Evolutionary conservation across 2,888 invertebrate genomes (phyloP).

Genomic region (Eugnorisma glareosa): DNA sequence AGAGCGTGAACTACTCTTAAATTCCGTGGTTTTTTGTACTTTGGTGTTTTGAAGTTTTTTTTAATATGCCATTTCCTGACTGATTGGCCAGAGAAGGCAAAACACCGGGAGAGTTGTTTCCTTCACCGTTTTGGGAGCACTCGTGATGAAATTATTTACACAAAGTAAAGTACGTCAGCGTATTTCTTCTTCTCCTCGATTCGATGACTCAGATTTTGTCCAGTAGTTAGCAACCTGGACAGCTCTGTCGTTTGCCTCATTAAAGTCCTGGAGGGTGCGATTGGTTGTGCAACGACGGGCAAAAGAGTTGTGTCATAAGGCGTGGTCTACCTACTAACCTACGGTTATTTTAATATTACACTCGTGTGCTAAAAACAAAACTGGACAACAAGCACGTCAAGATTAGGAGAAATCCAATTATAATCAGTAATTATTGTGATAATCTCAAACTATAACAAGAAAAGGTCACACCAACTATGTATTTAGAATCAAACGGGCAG

Average conservation of each 20-base stretch:
- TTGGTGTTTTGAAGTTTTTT: neutral
- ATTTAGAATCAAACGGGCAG: constrained; percentile 15
- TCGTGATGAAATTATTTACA: neutral
- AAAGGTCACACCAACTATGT: constrained; percentile 36
- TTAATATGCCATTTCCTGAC: too few species aligned
- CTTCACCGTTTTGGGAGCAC: too few species aligned
- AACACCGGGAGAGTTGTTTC: too few species aligned
- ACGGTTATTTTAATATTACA: neutral
- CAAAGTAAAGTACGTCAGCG: neutral
- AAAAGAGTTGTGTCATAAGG: too few species aligned
- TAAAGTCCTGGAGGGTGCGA: too few species aligned
- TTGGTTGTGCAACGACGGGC: too few species aligned
- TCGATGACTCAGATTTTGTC: too few species aligned
- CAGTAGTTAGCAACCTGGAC: too few species aligned
- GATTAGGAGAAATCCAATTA: neutral
- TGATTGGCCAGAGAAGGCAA: too few species aligned
- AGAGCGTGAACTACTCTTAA: constrained; percentile 23
- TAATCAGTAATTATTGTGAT: neutral
- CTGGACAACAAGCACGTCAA: neutral
- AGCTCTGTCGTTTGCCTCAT: too few species aligned
- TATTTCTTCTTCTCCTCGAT: neutral
- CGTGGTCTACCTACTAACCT: neutral
- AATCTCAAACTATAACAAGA: constrained; percentile 19
- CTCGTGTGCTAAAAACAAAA: neutral
- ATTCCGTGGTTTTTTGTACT: neutral